phyloP scores from a whole-genome alignment of 2,888 invertebrate genomes.

The Beris morrisii region DNA sequence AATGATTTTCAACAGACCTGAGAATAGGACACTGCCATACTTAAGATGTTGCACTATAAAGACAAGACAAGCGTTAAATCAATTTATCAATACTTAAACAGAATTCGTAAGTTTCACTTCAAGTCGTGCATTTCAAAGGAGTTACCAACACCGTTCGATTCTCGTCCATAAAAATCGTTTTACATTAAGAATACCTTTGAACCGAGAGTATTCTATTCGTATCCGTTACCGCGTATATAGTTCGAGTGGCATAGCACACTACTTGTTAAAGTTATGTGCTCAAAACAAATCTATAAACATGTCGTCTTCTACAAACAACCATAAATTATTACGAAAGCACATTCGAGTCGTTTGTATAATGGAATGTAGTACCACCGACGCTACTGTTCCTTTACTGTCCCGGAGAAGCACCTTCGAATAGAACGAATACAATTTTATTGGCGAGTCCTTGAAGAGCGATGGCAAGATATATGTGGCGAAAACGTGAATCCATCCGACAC shows the following conservation, averaged over 20 bases:
- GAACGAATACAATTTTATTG: slow-evolving; percentile 2
- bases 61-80: too few relatives aligned
- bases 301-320: slow-evolving; percentile 34
- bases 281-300: slow-evolving; percentile 40
- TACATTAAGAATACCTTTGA: too few relatives aligned
- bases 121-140: too few relatives aligned
- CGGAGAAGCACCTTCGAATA: background rate
- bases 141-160: too few relatives aligned
- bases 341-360: background rate
- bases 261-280: slow-evolving; percentile 32
- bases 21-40: too few relatives aligned
- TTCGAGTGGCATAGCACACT: background rate
- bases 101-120: too few relatives aligned
- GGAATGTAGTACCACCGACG: background rate
- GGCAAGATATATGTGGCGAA: background rate
- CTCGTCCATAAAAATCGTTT: too few relatives aligned
- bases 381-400: background rate
- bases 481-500: background rate
- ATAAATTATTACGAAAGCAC: slow-evolving; percentile 33
- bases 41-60: too few relatives aligned
- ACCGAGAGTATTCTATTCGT: too few relatives aligned
- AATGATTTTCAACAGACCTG: too few relatives aligned
- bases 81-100: too few relatives aligned
- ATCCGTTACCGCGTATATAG: too few relatives aligned
- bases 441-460: background rate